A percentile compares a stretch with the other conserved stretches of the same genome.
Evolutionary conservation across 2,888 invertebrate species (phyloP).

Genomic region (Patella ulyssiponensis): DNA sequence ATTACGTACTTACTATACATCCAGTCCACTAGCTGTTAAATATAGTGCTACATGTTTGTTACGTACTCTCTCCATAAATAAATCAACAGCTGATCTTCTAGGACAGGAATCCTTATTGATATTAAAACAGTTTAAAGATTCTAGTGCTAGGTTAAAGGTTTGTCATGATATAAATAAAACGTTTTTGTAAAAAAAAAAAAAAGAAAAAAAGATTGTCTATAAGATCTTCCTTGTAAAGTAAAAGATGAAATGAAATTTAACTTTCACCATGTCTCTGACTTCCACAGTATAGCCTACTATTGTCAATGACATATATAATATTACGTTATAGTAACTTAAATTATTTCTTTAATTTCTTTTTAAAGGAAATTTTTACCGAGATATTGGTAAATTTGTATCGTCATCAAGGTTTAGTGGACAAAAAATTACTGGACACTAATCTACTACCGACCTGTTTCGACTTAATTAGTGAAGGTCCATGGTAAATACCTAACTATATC

Average conservation of each 20-base stretch:
- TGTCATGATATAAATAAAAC: background rate
- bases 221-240: too few species aligned
- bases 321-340: background rate
- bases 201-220: too few species aligned
- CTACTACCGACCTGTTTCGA: conserved; percentile 47
- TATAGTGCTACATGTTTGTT: conserved; percentile 55
- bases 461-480: conserved; percentile 54
- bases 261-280: too few species aligned
- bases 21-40: conserved; percentile 43
- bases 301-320: background rate
- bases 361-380: conserved; percentile 52
- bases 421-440: conserved; percentile 49
- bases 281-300: too few species aligned
- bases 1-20: conserved; percentile 16
- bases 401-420: conserved; percentile 26
- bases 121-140: conserved; percentile 20
- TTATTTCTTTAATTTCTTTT: background rate
- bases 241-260: too few species aligned
- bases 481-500: conserved; percentile 38
- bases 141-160: conserved; percentile 23
- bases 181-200: too few species aligned
- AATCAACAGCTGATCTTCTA: conserved; percentile 15
- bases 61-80: conserved; percentile 33
- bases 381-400: conserved; percentile 39
- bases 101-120: conserved; percentile 22